Conservation (phyloP, 2,113 vertebrate genomes). For the Ochotona curzoniae region DNA sequence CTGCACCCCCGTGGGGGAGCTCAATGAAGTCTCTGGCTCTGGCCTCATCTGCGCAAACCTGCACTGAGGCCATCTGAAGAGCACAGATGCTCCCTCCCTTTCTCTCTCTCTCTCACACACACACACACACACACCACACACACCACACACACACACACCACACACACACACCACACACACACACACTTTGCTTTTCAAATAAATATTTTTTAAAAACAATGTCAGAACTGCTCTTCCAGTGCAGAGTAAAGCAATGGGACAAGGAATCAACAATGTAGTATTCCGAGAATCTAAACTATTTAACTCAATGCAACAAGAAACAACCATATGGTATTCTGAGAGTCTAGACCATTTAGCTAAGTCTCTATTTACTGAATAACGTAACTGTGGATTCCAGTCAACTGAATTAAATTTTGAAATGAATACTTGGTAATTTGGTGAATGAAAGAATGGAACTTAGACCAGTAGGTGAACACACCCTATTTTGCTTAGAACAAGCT, state of each 20-base stretch:
- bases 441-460: constrained; percentile 52
- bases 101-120: no score
- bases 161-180: no score
- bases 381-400: background rate
- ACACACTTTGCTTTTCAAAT: no score
- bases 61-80: no score
- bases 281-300: constrained; percentile 19
- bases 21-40: no score
- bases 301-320: background rate
- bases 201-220: background rate
- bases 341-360: constrained; percentile 35
- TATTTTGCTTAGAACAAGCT: constrained; percentile 42
- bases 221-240: background rate
- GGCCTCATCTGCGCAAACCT: no score
- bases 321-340: background rate
- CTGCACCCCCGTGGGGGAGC: no score
- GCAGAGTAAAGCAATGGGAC: background rate
- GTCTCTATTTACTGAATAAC: constrained; percentile 16
- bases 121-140: no score
- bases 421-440: background rate
- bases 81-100: no score
- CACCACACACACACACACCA: no score
- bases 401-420: background rate
- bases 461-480: background rate
- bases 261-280: background rate